These are phyloP conservation scores for Eublepharis macularius DNA, from an alignment of 2,113 vertebrate genomes.

Conservation along the genomic window DNA sequence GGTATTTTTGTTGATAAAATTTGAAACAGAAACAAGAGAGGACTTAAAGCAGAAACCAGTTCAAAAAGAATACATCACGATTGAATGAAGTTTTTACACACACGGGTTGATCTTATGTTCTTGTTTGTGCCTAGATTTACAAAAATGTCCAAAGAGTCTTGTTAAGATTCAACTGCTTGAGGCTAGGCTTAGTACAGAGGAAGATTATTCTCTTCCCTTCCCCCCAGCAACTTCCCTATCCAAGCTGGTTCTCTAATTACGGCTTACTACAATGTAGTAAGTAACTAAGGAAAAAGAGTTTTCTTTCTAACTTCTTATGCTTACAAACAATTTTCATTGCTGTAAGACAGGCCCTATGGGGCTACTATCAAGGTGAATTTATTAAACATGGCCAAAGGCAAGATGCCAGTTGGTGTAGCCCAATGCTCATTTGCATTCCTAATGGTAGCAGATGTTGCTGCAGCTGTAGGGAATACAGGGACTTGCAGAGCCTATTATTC, in stretches of 20 bases:
- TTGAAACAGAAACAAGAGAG: constrained; percentile 47
- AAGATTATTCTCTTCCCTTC: too few species aligned
- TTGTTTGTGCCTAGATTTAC: constrained; percentile 24
- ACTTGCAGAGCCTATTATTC: background rate
- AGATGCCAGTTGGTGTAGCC: background rate
- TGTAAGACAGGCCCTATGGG: background rate
- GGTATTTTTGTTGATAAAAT: constrained; percentile 57
- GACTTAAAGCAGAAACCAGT: constrained; percentile 34
- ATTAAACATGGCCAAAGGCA: background rate
- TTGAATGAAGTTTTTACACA: constrained; percentile 55
- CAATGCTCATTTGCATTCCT: background rate
- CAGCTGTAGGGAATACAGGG: background rate
- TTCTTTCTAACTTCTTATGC: background rate
- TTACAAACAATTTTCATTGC: background rate
- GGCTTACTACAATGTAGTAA: background rate
- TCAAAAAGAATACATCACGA: constrained; percentile 45
- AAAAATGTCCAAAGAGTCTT: constrained; percentile 36
- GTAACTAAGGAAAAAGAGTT: background rate
- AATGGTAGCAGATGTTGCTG: background rate
- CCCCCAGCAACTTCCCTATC: background rate
- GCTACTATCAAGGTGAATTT: background rate
- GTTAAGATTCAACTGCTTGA: background rate
- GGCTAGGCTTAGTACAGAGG: background rate
- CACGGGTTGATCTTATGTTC: constrained; percentile 10
- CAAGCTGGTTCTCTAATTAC: background rate